These are phyloP conservation scores for Python bivittatus DNA, from an alignment of 2,113 vertebrate species.

Conservation along the genomic window DNA sequence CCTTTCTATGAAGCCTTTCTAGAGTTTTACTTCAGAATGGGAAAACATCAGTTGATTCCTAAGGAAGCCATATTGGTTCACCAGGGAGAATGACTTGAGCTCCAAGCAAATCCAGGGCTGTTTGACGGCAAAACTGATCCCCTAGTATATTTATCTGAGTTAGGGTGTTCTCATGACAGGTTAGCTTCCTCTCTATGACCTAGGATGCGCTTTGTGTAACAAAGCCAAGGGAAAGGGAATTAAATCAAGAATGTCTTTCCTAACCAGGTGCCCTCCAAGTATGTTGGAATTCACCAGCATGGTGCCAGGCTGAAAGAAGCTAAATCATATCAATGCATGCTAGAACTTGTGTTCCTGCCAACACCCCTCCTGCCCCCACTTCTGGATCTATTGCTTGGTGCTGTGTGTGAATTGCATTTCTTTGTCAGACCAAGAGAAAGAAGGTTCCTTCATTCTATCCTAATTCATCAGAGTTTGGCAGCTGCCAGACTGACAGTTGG, in stretches of 20 bases:
- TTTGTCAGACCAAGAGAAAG: neutral
- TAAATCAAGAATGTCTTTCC: neutral
- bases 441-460: conserved; percentile 6
- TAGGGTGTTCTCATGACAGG: neutral
- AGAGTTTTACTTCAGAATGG: neutral
- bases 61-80: neutral
- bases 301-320: neutral
- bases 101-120: neutral
- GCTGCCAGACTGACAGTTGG: neutral
- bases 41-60: neutral
- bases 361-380: too few species aligned
- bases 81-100: neutral
- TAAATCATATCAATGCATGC: neutral
- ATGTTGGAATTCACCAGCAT: neutral
- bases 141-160: neutral
- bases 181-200: neutral
- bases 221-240: neutral
- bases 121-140: neutral
- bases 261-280: neutral
- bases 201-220: neutral
- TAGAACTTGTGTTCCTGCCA: neutral
- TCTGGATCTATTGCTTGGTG: neutral
- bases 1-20: neutral
- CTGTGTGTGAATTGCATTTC: neutral
- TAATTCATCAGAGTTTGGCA: neutral